Conservation (phyloP, 2,888 invertebrate species). For the Baronia brevicornis region DNA sequence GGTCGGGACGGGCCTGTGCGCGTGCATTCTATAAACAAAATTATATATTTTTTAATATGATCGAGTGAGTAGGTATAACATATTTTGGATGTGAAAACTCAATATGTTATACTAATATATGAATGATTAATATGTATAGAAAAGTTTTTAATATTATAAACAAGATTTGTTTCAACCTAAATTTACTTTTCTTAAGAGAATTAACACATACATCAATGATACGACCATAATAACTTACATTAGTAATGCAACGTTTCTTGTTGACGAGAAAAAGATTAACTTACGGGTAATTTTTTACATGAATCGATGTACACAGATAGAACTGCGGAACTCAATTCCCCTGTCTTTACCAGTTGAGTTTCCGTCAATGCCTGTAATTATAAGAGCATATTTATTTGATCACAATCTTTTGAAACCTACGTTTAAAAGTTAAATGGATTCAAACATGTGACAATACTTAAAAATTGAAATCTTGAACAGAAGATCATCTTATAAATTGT, state of each 20-base stretch:
- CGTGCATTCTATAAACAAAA: constrained; percentile 76
- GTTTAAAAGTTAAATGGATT: too few species aligned
- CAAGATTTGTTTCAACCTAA: too few species aligned
- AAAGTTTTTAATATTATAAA: constrained; percentile 5
- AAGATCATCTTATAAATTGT: constrained; percentile 1
- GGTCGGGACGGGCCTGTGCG: constrained; percentile 85
- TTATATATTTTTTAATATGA: constrained; percentile 2
- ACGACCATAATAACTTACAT: too few species aligned
- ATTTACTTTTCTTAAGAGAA: too few species aligned
- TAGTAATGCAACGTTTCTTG: too few species aligned
- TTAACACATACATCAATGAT: too few species aligned
- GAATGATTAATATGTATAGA: constrained; percentile 1
- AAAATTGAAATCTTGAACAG: constrained; percentile 5
- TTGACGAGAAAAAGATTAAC: constrained; percentile 32
- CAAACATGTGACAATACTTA: neutral
- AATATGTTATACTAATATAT: too few species aligned
- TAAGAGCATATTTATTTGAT: too few species aligned
- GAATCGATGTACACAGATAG: constrained; percentile 94
- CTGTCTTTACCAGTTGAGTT: constrained; percentile 83
- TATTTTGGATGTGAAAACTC: too few species aligned
- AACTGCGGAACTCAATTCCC: constrained; percentile 84
- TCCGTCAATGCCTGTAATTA: constrained; percentile 81
- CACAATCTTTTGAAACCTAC: too few species aligned
- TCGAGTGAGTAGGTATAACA: too few species aligned
- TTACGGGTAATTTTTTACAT: constrained; percentile 92